Base-by-base conservation (phyloP, 2,888 invertebrate species). In the Catotricha subobsoleta region DNA sequence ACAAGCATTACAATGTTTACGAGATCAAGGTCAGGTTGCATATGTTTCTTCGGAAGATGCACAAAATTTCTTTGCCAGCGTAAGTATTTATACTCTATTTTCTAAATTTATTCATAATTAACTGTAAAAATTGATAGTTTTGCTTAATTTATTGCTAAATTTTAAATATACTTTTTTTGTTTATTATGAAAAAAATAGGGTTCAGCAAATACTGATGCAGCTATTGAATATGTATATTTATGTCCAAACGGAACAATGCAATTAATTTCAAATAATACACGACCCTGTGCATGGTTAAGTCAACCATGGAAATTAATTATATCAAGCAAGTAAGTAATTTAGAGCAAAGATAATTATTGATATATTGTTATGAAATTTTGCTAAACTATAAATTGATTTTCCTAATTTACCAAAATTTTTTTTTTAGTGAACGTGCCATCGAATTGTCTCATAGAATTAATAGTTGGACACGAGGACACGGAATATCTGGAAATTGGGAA, bases 231-330 rank as follows among this genome's bases (percentile, higher is more conserved):
- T 44, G 48, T 48, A 41, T 60, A 54, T 44, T 46, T 61, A 3
- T 62, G 62, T 47, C 49, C 51, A 19, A 48, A 60, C 50, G 58
- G 58, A 8, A 49, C 48, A n/a, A 13, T 51, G 34, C 45, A 49
- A 43, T 27, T 47, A 0, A 47, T 61, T 3, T 41, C 38, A 5
- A 47, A 44, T 6, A 27, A 48, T 4, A 48, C 52, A 0, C 52
- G 10, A 20, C 70, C 74, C 1, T 78, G 78, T 51, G 57, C 68
- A 15, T 71, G 77, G 67, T 61, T 74, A 3, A 64, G 60, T 31
- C 76, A 78, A 50, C 74, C 76, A 0, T 74, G 74, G 71, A 58
- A 62, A 6, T 62, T 69, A 1, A 58, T 78, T 2, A 62, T 74
- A 12, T 15, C 48, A n/a, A 44, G 31, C 13, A 27, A 38, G 48